These are phyloP conservation scores for Coremacera marginata DNA, from an alignment of 2,888 invertebrate species.

Conservation along the genomic window DNA sequence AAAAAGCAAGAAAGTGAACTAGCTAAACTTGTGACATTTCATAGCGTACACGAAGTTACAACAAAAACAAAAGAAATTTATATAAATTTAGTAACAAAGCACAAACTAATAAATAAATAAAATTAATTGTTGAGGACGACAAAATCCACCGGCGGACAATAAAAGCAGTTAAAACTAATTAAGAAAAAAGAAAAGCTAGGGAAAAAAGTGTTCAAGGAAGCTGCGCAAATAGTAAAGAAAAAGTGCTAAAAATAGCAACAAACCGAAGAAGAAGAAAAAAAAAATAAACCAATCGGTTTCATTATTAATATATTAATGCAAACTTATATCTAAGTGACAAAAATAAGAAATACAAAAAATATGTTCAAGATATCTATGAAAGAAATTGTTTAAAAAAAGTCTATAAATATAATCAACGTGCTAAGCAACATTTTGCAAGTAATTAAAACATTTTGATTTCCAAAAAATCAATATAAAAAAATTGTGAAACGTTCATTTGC, in stretches of 20 bases:
- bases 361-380: not conserved
- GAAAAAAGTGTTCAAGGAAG: slow-evolving; percentile 20
- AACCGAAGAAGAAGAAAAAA: slow-evolving; percentile 48
- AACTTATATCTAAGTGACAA: not conserved
- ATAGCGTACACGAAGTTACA: slow-evolving; percentile 40
- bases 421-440: not conserved
- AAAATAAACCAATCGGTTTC: not conserved
- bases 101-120: slow-evolving; percentile 16
- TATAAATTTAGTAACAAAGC: slow-evolving; percentile 29
- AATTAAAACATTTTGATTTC: not conserved
- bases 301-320: not conserved
- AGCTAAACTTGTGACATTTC: slow-evolving; percentile 46
- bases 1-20: slow-evolving; percentile 30
- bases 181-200: not conserved
- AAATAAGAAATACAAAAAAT: not conserved
- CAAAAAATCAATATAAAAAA: slow-evolving; percentile 34
- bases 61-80: slow-evolving; percentile 18
- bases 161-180: slow-evolving; percentile 30
- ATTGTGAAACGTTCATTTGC: not conserved
- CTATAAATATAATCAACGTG: not conserved
- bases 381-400: not conserved
- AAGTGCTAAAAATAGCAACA: slow-evolving; percentile 60
- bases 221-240: slow-evolving; percentile 43
- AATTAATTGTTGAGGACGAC: slow-evolving; percentile 4
- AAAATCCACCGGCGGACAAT: slow-evolving; percentile 7